Base-by-base conservation (phyloP, 2,888 invertebrate genomes). In the Exocentrus adspersus region DNA sequence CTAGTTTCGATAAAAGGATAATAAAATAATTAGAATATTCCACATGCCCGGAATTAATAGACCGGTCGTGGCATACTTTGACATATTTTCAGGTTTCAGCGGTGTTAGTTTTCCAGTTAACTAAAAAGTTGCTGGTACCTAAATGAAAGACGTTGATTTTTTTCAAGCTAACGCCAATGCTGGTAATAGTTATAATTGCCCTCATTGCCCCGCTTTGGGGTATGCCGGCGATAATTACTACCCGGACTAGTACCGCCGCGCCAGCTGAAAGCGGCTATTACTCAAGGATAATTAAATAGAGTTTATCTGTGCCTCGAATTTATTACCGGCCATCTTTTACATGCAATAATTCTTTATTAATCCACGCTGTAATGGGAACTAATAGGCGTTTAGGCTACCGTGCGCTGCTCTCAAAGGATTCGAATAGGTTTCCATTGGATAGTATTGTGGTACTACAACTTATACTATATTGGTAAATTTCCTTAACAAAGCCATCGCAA, bases 211-310 rank as follows among this genome's bases (percentile, higher is more conserved):
- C 24, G 4, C 24, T 24, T 24, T 24, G 24, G 24, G 7, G 3
- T 24, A n/a, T n/a, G n/a, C n/a, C n/a, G n/a, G n/a, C 24, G 24
- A 6, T 24, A 54, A 54, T 43, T 28, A 54, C 45, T 28, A 43
- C 41, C 24, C 12, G 28, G 30, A 24, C 19, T 28, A 45, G 45
- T 45, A 43, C 20, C 28, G 30, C 54, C 54, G 28, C 28, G 30
- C 54, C 54, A 43, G 43, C 43, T 54, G 54, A 54, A n/a, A 54
- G 45, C 45, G 43, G 14, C 43, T 43, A 54, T 54, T 54, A 54
- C 43, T 54, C 54, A 43, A 43, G n/a, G 54, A 54, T 54, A 54
- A 54, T 54, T 54, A 54, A 54, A 43, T 9, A 30, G 17, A 43
- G 28, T 30, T 54, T 54, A 54, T 54, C 54, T 43, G 21, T 14